Base-by-base conservation (phyloP, 2,113 vertebrate genomes). In the Poicephalus gulielmi region DNA sequence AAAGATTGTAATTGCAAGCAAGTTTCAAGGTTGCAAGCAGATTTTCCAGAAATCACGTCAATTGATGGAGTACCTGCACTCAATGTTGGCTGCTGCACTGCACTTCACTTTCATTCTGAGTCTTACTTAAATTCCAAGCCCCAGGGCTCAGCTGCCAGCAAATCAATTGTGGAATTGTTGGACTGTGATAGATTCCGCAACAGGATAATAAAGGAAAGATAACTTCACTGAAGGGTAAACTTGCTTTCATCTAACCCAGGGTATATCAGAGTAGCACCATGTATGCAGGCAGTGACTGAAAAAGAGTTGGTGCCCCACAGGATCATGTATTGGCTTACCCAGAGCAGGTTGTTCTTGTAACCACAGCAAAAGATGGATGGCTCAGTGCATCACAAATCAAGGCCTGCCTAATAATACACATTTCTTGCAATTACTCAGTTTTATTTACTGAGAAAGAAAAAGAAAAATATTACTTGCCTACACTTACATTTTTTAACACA, bases 41-140 rank as follows among this genome's bases (percentile, higher is more conserved):
- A 73, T 95, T 95, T 96, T 90, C 30, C 80, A 95, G 92, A 96
- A 92, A 93, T 92, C 88, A 79, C 90, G 90, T 96, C 95, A 94
- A 88, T 92, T 94, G 92, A 96, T 96, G 92, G 96, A 95, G 92
- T 94, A 95, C 90, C 86, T 96, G 88, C 80, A 57, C 83, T 94
- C 66, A 41, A 57, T 60, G 77, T 75, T 4, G 4, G 33, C 88
- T 96, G 80, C 95, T 89, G 88, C 88, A 88, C 60, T 43, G 83
- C 83, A 88, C 94, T 90, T 94, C 93, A 83, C 92, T 96, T 92
- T 88, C 63, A 92, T 86, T 91, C 73, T 7, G 3, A 84, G 73
- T 95, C 94, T 96, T 96, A 93, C 96, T 97, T 96, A 95, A 88
- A 96, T 97, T 95, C 86, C 88, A 83, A 93, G 88, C 95, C 90